Percentiles rank a stretch among this genome's conserved stretches.
These are phyloP conservation scores for Ceratotherium simum DNA, from an alignment of 2,113 vertebrate genomes.

Conservation along the genomic window DNA sequence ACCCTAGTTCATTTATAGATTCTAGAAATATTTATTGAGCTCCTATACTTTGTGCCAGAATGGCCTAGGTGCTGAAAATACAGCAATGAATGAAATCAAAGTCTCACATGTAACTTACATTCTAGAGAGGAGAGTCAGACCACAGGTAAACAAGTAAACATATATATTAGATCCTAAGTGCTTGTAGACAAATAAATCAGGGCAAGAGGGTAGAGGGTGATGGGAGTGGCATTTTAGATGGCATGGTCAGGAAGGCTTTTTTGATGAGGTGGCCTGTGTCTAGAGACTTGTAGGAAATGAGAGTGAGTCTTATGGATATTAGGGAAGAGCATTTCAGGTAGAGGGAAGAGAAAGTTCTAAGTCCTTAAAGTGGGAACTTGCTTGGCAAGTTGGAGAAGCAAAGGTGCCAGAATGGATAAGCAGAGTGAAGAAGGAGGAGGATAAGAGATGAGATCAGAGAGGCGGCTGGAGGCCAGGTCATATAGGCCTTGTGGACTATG, in stretches of 20 bases:
- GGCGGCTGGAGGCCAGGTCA: neutral
- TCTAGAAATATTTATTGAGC: constrained; percentile 36
- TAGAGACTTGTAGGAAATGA: neutral
- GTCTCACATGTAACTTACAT: neutral
- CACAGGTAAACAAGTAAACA: neutral
- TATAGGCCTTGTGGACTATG: neutral
- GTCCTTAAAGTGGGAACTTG: neutral
- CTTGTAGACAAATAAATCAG: neutral
- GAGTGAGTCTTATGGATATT: neutral
- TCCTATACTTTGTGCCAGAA: neutral
- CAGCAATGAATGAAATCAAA: neutral
- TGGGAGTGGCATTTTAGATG: neutral
- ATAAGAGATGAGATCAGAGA: neutral
- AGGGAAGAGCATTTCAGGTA: neutral
- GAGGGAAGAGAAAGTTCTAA: neutral
- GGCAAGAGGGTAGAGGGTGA: neutral
- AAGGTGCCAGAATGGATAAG: neutral
- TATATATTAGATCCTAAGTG: neutral
- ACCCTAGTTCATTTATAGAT: neutral
- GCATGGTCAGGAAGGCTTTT: neutral
- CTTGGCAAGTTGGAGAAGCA: neutral
- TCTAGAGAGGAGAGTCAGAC: neutral
- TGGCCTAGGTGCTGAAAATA: neutral
- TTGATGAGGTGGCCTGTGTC: neutral
- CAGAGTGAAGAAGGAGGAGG: neutral